phyloP scores from a whole-genome alignment of 2,888 invertebrate genomes.

The Trachelus troglodyta region DNA sequence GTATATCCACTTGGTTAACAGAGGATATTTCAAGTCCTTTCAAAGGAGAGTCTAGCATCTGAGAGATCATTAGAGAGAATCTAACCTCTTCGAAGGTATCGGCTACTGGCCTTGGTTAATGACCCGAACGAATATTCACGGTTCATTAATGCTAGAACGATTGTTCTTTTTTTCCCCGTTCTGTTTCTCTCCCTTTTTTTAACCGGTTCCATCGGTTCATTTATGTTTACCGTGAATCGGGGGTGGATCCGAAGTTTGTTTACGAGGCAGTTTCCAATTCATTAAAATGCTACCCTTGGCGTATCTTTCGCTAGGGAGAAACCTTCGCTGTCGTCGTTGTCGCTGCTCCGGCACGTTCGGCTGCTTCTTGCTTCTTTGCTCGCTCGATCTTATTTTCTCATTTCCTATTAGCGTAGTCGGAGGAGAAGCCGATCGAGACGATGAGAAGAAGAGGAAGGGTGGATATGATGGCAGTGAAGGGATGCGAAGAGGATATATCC shows the following conservation, averaged over 20 bases:
- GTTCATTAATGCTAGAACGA: neutral
- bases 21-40: neutral
- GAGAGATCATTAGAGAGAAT: neutral
- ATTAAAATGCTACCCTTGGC: neutral
- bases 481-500: neutral
- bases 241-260: neutral
- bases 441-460: neutral
- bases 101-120: neutral
- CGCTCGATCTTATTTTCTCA: neutral
- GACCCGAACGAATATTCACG: neutral
- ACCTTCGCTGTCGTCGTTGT: neutral
- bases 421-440: neutral
- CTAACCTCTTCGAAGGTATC: neutral
- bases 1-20: neutral
- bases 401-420: neutral
- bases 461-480: neutral
- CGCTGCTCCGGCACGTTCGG: neutral
- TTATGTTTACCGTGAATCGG: neutral
- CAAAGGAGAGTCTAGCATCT: neutral
- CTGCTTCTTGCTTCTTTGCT: neutral
- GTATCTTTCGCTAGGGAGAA: neutral
- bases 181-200: neutral
- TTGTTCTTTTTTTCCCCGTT: neutral
- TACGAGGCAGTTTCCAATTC: neutral
- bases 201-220: neutral